Conservation (phyloP, 2,113 vertebrate genomes). For the Morone chrysops region DNA sequence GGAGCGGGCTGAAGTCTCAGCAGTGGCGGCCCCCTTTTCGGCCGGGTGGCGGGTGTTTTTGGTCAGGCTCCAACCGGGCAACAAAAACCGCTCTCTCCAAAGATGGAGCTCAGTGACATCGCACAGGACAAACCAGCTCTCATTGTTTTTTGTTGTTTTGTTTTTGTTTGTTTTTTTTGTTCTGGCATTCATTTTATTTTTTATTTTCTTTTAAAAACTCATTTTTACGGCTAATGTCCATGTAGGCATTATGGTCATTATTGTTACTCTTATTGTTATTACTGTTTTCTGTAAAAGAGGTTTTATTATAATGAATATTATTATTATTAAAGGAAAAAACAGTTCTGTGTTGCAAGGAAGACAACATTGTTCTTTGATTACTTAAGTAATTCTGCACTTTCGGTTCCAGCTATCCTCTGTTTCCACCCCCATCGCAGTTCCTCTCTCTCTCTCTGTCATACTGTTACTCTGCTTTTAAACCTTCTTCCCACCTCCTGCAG, state of each 20-base stretch:
- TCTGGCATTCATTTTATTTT: slow-evolving; percentile 53
- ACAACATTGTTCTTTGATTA: slow-evolving; percentile 74
- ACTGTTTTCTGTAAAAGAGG: slow-evolving; percentile 84
- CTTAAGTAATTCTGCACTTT: slow-evolving; percentile 85
- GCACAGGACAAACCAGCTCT: slow-evolving; percentile 80
- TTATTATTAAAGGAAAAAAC: slow-evolving; percentile 74
- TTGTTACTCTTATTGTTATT: slow-evolving; percentile 84
- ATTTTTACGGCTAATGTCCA: slow-evolving; percentile 86
- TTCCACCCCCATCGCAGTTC: slow-evolving; percentile 28
- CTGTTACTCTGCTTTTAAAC: slow-evolving; percentile 48
- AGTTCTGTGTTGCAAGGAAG: slow-evolving; percentile 82
- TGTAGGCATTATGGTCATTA: slow-evolving; percentile 86
- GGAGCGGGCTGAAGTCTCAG: slow-evolving; percentile 64
- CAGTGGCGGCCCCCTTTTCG: slow-evolving; percentile 27
- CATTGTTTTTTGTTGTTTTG: neutral
- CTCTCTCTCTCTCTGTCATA: slow-evolving; percentile 21
- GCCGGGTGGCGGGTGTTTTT: slow-evolving; percentile 49
- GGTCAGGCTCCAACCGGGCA: slow-evolving; percentile 59
- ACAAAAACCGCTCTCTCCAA: slow-evolving; percentile 61
- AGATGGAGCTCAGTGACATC: slow-evolving; percentile 76
- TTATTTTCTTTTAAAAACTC: slow-evolving; percentile 58
- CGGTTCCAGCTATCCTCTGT: slow-evolving; percentile 70
- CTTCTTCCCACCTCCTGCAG: neutral
- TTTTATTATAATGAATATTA: slow-evolving; percentile 83
- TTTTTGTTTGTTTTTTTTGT: slow-evolving; percentile 32